Base-by-base conservation (phyloP, 2,113 vertebrate species). In the Corapipo altera region DNA sequence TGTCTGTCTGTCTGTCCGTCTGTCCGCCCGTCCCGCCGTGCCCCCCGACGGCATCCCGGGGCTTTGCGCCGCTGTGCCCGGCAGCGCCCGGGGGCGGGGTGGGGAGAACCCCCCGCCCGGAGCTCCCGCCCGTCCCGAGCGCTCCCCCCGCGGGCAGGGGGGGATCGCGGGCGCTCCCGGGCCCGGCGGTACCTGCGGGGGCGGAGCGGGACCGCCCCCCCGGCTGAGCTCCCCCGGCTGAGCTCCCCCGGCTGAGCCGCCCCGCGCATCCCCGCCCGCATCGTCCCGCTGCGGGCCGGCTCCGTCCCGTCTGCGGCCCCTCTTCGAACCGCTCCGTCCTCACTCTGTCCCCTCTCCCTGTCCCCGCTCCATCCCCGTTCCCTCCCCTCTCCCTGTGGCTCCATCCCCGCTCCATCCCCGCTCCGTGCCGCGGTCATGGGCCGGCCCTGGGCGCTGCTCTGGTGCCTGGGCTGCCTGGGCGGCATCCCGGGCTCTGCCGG, bases 401-500 rank as follows among this genome's bases (percentile, higher is more conserved):
- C 57, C 12, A 12, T 58, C 57, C 58, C 61, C 21, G 57, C 67
- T 30, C 35, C 27, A 3, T 24, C 8, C 70, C n/a, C 57, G 55
- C 46, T n/a, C 84, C 27, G 26, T 59, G 27, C 67, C 58, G 51
- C 51, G 9, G 21, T 19, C 32, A 91, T 85, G 89, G 74, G 62
- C 71, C 78, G 7, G 39, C 35, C 95, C 44, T 91, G 98, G 97
- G 66, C 97, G 4, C 89, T 97, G 52, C 85, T 98, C 10, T 95
- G 98, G 67, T 98, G 96, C 77, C 33, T 97, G 19, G 96, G 96
- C 52, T 44, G 91, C 13, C 79, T 97, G 79, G 91, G 95, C 6
- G 73, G 57, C 95, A 88, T 97, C 86, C 94, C 94, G 27, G 91
- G 94, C 6, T 95, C 97, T 4, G 83, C 97, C 1, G 97, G 98